Base-by-base conservation (phyloP, 2,888 invertebrate species). In the Siphlonurus alternatus region DNA sequence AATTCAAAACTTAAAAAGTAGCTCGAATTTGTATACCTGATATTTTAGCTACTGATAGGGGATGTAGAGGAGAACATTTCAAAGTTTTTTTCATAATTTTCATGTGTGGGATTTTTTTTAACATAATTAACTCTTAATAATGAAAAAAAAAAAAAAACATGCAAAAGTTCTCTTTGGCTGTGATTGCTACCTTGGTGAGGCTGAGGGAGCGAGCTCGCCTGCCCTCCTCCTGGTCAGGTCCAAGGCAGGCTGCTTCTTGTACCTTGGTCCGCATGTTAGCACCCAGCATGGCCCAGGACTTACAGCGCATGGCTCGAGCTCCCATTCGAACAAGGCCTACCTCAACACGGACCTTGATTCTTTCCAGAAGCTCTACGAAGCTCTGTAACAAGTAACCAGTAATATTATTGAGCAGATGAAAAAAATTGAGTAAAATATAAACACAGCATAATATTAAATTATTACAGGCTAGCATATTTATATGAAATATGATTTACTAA, bases 251-350 rank as follows among this genome's bases (percentile, higher is more conserved):
- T 53, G 83, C 73, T 63, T 84, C 82, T 71, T 85, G 84, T 63
- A 86, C 83, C 69, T 83, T 81, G 66, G 81, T 79, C 65, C 85
- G 79, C 62, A 84, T 72, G 62, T 80, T 80, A 64, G 80, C 72
- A 66, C 85, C 85, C 79, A 86, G 80, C 70, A 83, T 79, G 54
- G 81, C 75, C 85, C 85, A 86, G 0, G 83, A 80, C 3, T 81
- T 80, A 10, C 83, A 82, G 25, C 84, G 78, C 69, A 83, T 82
- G 2, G 85, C 81, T 22, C 84, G 76, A 2, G 83, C 78, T 22
- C 88, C 86, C 71, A 88, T 87, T 23, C 85, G 79, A 7, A 87
- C 83, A 60, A 89, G 76, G 70, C 86, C 84, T 67, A 84, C 83
- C 71, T 89, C 88, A 25, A 87, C 81, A 59, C 84, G 81, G n/a